Evolutionary conservation across 1,140 invertebrate species (phyloP).

Genomic region (Grapholita molesta): DNA sequence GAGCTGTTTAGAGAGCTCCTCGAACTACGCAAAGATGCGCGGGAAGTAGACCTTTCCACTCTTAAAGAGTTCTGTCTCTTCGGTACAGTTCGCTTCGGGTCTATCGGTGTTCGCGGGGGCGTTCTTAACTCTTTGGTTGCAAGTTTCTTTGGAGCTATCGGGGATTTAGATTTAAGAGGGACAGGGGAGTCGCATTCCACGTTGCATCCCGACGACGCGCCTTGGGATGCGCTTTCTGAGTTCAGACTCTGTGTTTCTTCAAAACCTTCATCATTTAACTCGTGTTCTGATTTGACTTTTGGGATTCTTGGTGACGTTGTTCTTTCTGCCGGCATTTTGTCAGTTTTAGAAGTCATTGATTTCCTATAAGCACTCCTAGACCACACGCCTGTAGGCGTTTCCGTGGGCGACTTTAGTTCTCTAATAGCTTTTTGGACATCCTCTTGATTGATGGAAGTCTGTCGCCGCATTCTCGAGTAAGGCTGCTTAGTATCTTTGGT

Average conservation of each 20-base stretch:
- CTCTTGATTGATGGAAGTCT: slow-evolving; percentile 81
- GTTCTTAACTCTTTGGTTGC: slow-evolving; percentile 66
- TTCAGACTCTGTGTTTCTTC: slow-evolving; percentile 92
- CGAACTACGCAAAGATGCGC: slow-evolving; percentile 88
- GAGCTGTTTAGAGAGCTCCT: slow-evolving; percentile 90
- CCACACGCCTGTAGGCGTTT: slow-evolving; percentile 78
- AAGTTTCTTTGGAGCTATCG: slow-evolving; percentile 64
- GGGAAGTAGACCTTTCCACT: slow-evolving; percentile 66
- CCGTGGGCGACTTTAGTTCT: slow-evolving; percentile 80
- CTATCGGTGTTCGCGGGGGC: slow-evolving; percentile 58
- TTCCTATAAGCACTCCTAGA: slow-evolving; percentile 66
- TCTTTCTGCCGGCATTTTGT: slow-evolving; percentile 45
- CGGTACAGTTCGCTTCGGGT: slow-evolving; percentile 51
- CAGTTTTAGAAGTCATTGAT: slow-evolving; percentile 48
- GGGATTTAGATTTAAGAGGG: slow-evolving; percentile 52
- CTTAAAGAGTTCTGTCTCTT: slow-evolving; percentile 60
- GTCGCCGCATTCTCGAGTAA: slow-evolving; percentile 70
- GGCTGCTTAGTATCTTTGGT: slow-evolving; percentile 67
- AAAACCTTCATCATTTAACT: slow-evolving; percentile 92
- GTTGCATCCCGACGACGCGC: slow-evolving; percentile 85
- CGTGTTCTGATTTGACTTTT: slow-evolving; percentile 80
- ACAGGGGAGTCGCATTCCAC: slow-evolving; percentile 81
- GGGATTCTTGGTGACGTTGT: slow-evolving; percentile 61
- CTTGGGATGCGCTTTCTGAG: slow-evolving; percentile 90
- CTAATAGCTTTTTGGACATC: slow-evolving; percentile 81